Evolutionary conservation across 2,888 invertebrate genomes (phyloP), one percentile per base, ranked within the genome.

Genomic region (Boloria euphrosyne): DNA sequence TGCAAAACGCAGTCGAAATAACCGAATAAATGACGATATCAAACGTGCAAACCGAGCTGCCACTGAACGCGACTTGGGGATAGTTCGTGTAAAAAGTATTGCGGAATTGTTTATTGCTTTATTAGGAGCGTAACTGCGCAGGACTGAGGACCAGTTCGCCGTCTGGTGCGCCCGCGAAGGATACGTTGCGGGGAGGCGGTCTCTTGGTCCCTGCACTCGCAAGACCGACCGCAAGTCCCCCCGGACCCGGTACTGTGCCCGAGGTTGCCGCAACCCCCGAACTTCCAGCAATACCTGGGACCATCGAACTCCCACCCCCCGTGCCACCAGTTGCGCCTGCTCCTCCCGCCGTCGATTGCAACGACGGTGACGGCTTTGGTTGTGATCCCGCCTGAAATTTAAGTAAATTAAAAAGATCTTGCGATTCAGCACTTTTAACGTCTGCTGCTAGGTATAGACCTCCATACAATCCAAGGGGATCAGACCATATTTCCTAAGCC

Each of bases 91-190:
- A 79, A 78, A 82, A 75, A 80, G 76, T 85, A 81, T 84, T 82
- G 85, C 82, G 80, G 78, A 66, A 70, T 52, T 27, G 73, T 79
- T 83, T 88, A 87, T 88, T 87, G 87, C 86, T 88, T 84, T 80
- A 86, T 86, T 92, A 93, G 83, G 92, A 92, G 85, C 93, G 93
- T 78, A 94, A 87, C 80, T 94, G 94, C 72, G 94, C 93, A 73
- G 94, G 94, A 78, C 94, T 94, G 76, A 94, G 92, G 70, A 94
- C 94, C 71, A 94, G 93, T 73, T 94, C 94, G 78, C 89, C 90
- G 87, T 90, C 90, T 66, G 85, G 85, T 52, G 81, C 86, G 72
- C 87, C 87, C 83, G 94, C 87, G 88, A 93, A 86, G 78, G 92
- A 88, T 69, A 93, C 86, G 88, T 93, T 88, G 75, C 93, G 80